Base-by-base conservation (phyloP, 2,888 invertebrate species). In the Phytoseiulus persimilis region DNA sequence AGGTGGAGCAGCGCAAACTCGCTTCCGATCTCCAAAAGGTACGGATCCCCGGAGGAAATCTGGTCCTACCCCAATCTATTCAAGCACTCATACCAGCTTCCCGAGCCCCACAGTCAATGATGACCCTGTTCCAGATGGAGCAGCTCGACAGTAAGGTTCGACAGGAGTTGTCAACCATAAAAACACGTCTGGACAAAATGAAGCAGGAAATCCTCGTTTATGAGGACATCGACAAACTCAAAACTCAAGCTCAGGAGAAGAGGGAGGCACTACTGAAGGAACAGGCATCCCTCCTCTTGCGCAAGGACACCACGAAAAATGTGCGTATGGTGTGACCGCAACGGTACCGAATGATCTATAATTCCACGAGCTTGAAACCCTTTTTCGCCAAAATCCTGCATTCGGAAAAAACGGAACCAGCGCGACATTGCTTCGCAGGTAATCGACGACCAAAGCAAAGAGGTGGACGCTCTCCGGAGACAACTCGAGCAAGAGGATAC, bases 401-500 rank as follows among this genome's bases (percentile, higher is more conserved):
- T 3, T 39, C 39, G 39, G 9, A 39, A 39, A 3, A 9, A 39
- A 39, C 9, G 9, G 39, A 39, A 1, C 89, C 1, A 39, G 3
- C 65, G 33, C 65, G 33, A 18, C 31, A 89, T n/a, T 28, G 11
- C 18, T 2, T 31, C 90, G 91, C 92, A 92, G 90, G 90, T 92
- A 89, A 91, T 92, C 90, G 92, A 92, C 89, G 91, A 92, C 46
- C 90, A 93, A 89, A 92, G 92, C 46, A 90, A 91, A 46, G 91
- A 92, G 87, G 93, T 93, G 90, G 93, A 93, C 90, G 92, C 92
- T 6, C 91, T 93, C 89, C 93, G 95, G 94, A 93, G 93, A 90
- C 94, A 94, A 91, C 93, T 96, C 23, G 94, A 95, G 90, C 95
- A 95, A 65, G 95, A 96, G 92, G 95, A 96, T 92, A 95, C 95